Percentiles rank a stretch among this genome's conserved stretches.
Evolutionary conservation across 1,140 invertebrate species (phyloP).

Genomic region (Triops longicaudatus): DNA sequence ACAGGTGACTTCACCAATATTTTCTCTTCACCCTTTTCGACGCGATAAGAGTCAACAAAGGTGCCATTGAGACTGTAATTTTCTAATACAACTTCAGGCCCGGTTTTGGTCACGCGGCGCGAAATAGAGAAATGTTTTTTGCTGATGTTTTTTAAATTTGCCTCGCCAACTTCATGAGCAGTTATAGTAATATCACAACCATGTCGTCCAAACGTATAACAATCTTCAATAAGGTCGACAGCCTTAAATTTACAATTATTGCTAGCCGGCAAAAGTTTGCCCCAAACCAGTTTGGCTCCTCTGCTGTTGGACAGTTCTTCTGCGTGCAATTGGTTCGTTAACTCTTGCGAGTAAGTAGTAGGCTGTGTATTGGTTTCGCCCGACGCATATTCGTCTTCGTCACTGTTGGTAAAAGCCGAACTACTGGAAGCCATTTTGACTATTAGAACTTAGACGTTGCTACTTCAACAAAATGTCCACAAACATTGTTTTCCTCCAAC

Average conservation of each 20-base stretch:
- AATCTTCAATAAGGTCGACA: background rate
- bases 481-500: background rate
- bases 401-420: background rate
- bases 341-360: background rate
- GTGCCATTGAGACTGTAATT: background rate
- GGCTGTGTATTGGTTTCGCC: background rate
- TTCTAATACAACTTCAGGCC: background rate
- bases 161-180: background rate
- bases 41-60: background rate
- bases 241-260: background rate
- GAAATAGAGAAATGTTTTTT: background rate
- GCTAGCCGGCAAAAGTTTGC: background rate
- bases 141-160: background rate
- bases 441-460: background rate
- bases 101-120: background rate
- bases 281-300: background rate
- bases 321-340: background rate
- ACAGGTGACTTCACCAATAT: background rate
- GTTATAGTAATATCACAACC: background rate
- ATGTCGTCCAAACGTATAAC: background rate
- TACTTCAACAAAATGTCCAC: background rate
- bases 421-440: background rate
- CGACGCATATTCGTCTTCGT: background rate
- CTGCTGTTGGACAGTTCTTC: background rate
- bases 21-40: background rate